Evolutionary conservation across 2,797 vertebrate genomes (phyloP).

Genomic region (Myotis myotis): DNA sequence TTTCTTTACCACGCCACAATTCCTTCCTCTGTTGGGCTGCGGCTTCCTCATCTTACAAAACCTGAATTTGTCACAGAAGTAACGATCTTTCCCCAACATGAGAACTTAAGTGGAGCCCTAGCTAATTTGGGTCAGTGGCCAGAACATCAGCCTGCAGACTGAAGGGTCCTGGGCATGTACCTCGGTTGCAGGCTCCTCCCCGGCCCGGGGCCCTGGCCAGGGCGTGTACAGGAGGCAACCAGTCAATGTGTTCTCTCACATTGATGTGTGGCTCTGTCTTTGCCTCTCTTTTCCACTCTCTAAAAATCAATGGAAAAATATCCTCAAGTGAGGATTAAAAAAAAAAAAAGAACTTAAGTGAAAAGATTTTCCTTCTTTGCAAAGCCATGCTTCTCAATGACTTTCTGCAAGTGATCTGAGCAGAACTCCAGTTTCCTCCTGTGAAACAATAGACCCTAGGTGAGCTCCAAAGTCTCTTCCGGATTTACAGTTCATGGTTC

Average conservation of each 20-base stretch:
- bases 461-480: not conserved
- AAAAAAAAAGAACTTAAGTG: too few relatives aligned
- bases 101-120: not conserved
- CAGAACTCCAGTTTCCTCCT: not conserved
- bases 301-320: too few relatives aligned
- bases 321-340: too few relatives aligned
- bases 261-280: too few relatives aligned
- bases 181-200: too few relatives aligned
- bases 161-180: too few relatives aligned
- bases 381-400: not conserved
- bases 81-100: not conserved
- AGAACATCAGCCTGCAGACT: too few relatives aligned
- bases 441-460: not conserved
- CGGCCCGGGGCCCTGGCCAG: too few relatives aligned
- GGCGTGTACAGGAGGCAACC: too few relatives aligned
- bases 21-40: constrained; percentile 54
- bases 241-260: too few relatives aligned
- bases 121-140: too few relatives aligned
- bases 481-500: not conserved
- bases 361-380: not conserved
- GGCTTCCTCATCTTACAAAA: constrained; percentile 35
- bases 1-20: constrained; percentile 11
- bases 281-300: too few relatives aligned
- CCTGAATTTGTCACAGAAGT: not conserved
- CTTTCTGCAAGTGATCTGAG: not conserved